phyloP scores from a whole-genome alignment of 2,113 vertebrate genomes.

The Piaya cayana region DNA sequence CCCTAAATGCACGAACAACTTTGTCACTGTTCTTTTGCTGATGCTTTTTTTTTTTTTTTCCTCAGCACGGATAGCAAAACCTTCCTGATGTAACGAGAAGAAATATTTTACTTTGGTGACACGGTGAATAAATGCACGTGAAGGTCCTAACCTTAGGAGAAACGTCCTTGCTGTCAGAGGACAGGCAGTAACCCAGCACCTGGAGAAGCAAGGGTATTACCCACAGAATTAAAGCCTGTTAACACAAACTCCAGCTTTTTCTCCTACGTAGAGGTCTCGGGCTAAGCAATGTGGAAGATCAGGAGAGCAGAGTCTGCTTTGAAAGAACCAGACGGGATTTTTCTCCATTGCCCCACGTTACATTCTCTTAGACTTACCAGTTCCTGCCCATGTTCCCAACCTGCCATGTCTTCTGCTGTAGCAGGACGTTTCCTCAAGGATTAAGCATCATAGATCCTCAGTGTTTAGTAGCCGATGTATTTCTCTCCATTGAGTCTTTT shows the following conservation, averaged over 20 bases:
- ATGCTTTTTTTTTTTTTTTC: neutral
- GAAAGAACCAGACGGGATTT: neutral
- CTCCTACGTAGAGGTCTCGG: neutral
- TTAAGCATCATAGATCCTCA: accelerated
- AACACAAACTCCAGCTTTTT: neutral
- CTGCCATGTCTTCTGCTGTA: neutral
- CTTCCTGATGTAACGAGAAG: neutral
- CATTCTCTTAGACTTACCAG: neutral
- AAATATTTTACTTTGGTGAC: neutral
- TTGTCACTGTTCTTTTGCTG: neutral
- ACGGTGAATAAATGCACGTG: neutral
- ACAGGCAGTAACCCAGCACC: neutral
- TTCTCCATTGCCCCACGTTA: neutral
- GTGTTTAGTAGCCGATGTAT: accelerated
- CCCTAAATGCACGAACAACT: accelerated
- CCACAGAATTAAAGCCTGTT: neutral
- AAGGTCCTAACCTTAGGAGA: constrained; percentile 2
- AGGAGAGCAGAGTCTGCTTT: neutral
- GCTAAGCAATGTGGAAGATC: neutral
- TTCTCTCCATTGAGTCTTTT: neutral
- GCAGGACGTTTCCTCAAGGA: accelerated
- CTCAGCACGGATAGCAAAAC: neutral
- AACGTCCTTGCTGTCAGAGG: neutral
- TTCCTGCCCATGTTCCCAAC: neutral
- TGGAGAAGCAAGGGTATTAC: neutral